Conservation (phyloP, 2,888 invertebrate species). For the Ypsolopha sequella region DNA sequence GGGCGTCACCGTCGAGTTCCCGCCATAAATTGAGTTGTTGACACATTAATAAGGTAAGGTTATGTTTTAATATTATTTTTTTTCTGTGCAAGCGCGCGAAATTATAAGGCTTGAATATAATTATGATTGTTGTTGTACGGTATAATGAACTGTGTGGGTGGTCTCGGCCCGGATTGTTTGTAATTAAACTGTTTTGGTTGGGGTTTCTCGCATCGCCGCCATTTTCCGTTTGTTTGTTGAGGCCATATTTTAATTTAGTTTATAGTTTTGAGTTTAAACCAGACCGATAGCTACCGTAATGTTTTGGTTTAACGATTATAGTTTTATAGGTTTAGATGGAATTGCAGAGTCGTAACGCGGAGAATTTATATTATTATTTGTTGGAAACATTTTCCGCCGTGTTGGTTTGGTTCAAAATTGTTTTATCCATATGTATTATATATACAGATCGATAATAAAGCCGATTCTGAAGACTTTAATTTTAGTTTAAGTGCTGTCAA, state of each 20-base stretch:
- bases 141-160: constrained; percentile 65
- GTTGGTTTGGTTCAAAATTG: no score
- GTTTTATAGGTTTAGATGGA: constrained; percentile 5
- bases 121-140: constrained; percentile 58
- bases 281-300: constrained; percentile 20
- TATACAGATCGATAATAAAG: no score
- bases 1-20: constrained; percentile 57
- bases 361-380: constrained; percentile 12
- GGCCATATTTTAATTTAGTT: constrained; percentile 48
- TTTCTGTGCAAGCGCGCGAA: constrained; percentile 52
- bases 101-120: constrained; percentile 62
- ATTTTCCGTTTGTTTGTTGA: constrained; percentile 18
- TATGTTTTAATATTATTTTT: constrained; percentile 64
- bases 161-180: constrained; percentile 38
- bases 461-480: no score
- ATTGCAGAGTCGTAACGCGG: no score
- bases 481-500: no score
- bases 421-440: no score
- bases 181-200: constrained; percentile 51
- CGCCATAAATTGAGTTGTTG: constrained; percentile 72
- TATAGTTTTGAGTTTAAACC: constrained; percentile 22
- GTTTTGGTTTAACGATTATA: constrained; percentile 9
- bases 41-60: constrained; percentile 67
- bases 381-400: not conserved
- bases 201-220: constrained; percentile 15